Evolutionary conservation across 2,797 vertebrate genomes (phyloP).

Genomic region (Huso huso): DNA sequence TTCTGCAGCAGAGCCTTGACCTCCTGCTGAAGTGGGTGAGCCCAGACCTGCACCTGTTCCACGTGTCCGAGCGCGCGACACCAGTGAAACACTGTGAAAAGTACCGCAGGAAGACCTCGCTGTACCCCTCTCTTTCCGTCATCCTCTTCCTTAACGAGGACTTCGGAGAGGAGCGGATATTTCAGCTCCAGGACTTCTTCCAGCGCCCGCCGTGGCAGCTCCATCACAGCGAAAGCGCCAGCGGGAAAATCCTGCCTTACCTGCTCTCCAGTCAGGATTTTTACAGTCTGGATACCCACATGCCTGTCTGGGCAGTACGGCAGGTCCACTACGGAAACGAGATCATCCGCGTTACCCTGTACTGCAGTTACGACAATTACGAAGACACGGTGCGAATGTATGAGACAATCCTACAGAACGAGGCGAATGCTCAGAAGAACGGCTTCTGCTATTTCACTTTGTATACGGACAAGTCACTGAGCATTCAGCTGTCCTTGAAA

Average conservation of each 20-base stretch:
- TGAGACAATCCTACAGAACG: constrained; percentile 73
- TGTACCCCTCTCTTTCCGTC: constrained; percentile 78
- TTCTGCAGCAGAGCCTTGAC: constrained; percentile 77
- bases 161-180: constrained; percentile 74
- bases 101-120: constrained; percentile 31
- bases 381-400: constrained; percentile 81
- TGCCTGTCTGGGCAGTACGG: constrained; percentile 86
- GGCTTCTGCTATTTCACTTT: constrained; percentile 74
- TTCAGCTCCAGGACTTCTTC: constrained; percentile 72
- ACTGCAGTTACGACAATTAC: constrained; percentile 79
- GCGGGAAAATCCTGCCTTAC: constrained; percentile 33
- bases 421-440: constrained; percentile 64
- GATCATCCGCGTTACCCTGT: constrained; percentile 76
- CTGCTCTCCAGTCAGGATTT: constrained; percentile 67
- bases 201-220: constrained; percentile 79
- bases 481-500: constrained; percentile 79
- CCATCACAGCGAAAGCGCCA: constrained; percentile 51
- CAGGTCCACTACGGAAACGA: constrained; percentile 69
- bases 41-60: constrained; percentile 69
- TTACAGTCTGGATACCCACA: constrained; percentile 73
- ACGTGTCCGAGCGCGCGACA: constrained; percentile 74
- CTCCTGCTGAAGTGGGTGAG: constrained; percentile 71
- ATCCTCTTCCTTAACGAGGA: constrained; percentile 79
- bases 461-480: constrained; percentile 29
- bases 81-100: constrained; percentile 46